Evolutionary conservation across 2,797 vertebrate species (phyloP).

Genomic region (Sebastiscus albofasciatus): DNA sequence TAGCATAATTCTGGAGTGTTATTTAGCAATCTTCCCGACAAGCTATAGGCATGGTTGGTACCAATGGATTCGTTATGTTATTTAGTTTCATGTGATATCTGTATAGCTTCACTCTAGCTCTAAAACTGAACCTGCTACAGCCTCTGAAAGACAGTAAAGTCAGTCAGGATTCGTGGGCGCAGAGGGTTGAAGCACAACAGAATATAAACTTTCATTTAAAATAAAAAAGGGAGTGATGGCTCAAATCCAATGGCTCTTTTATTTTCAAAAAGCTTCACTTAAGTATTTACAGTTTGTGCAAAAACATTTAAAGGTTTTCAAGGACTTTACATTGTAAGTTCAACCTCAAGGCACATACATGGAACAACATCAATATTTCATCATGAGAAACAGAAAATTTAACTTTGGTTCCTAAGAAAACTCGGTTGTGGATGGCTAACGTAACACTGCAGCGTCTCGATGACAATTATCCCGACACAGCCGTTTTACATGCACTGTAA

Average conservation of each 20-base stretch:
- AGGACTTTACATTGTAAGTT: slow-evolving; percentile 90
- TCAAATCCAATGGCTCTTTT: slow-evolving; percentile 87
- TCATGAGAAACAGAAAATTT: slow-evolving; percentile 82
- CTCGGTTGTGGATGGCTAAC: slow-evolving; percentile 64
- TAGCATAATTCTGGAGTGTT: too few relatives aligned
- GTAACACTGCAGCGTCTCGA: slow-evolving; percentile 64
- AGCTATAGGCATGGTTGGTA: too few relatives aligned
- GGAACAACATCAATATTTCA: slow-evolving; percentile 85
- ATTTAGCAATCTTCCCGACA: too few relatives aligned
- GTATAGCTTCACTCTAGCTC: too few relatives aligned
- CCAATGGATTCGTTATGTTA: too few relatives aligned
- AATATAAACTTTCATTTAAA: not conserved
- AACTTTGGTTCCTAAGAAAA: slow-evolving; percentile 87
- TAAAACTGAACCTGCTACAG: too few relatives aligned
- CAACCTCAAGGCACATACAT: slow-evolving; percentile 91
- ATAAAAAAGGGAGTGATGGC: slow-evolving; percentile 51
- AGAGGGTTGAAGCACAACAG: not conserved
- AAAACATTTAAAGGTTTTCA: slow-evolving; percentile 90
- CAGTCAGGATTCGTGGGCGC: not conserved
- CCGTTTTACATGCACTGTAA: slow-evolving; percentile 72
- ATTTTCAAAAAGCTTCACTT: slow-evolving; percentile 87
- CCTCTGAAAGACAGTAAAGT: too few relatives aligned
- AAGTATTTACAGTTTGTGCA: slow-evolving; percentile 90
- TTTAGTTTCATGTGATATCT: too few relatives aligned
- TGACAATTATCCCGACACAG: slow-evolving; percentile 46